Base-by-base conservation (phyloP, 2,797 vertebrate species). In the Sardinella longiceps region DNA sequence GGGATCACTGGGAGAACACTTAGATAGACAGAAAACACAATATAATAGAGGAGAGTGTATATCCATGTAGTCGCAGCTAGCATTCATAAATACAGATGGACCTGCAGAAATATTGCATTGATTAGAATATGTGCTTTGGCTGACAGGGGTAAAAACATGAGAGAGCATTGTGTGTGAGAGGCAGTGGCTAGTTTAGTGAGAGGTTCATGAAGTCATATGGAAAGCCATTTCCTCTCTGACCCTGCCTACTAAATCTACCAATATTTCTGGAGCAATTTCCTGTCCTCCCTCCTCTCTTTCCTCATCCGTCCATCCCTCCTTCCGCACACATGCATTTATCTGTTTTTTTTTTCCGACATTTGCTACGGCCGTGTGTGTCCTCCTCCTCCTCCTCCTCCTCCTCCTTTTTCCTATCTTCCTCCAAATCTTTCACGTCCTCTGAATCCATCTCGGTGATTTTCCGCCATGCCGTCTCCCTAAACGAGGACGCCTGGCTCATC, bases 401-500 rank as follows among this genome's bases (percentile, higher is more conserved):
- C 58, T 18, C 23, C 60, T n/a, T n/a, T n/a, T 4, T 7, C 4
- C 43, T 63, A 82, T 53, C 4, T n/a, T 39, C 80, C 84, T 82
- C 87, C 46, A 39, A 74, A 74, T 81, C 45, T 39, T 37, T 88
- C 83, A 82, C 80, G 48, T 81, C 33, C 81, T 66, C 70, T 60
- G 43, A 50, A 25, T 33, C 74, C 50, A 46, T 81, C 66, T 80
- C 51, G 51, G 84, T 90, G 82, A 10, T 7, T 63, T 86, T 87
- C 66, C 87, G 87, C 84, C 87, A 56, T 43, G 46, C 80, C 66
- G 83, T 90, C 86, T 89, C 80, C 90, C 88, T 86, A 87, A 93
- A 92, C 91, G 91, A 91, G 90, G 90, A 90, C 91, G 87, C 91
- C 91, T 85, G 85, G 88, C 87, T 82, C 87, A 91, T 92, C 90